phyloP scores from a whole-genome alignment of 2,113 vertebrate genomes.

The Sinocyclocheilus grahami region DNA sequence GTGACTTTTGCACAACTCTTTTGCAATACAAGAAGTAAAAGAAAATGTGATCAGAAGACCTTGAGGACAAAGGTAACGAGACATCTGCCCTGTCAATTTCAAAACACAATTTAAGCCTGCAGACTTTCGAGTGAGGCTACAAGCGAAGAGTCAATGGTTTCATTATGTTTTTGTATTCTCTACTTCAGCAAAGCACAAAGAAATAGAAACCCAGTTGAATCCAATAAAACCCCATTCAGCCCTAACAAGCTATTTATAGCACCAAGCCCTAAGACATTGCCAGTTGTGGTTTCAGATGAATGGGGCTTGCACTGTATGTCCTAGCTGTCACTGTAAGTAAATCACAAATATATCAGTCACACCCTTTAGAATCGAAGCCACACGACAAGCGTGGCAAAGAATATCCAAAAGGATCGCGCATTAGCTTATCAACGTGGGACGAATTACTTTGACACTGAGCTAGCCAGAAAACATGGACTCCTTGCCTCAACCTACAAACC shows the following conservation, averaged over 20 bases:
- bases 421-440: slow-evolving; percentile 37
- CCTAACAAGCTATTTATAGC: slow-evolving; percentile 31
- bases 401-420: slow-evolving; percentile 28
- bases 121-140: slow-evolving; percentile 9
- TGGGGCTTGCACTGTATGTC: slow-evolving; percentile 13
- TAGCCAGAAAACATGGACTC: background rate
- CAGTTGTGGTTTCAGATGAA: slow-evolving; percentile 7
- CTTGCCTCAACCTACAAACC: slow-evolving; percentile 18
- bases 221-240: slow-evolving; percentile 29
- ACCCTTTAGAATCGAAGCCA: slow-evolving; percentile 38
- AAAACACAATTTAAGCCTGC: background rate
- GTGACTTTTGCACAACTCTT: background rate
- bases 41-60: background rate
- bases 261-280: background rate
- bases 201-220: slow-evolving; percentile 31
- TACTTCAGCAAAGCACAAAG: slow-evolving; percentile 25
- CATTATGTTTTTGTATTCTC: slow-evolving; percentile 36
- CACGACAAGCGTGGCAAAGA: slow-evolving; percentile 32
- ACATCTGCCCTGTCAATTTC: background rate
- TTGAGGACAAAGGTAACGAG: background rate
- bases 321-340: slow-evolving; percentile 45
- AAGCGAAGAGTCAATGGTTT: slow-evolving; percentile 20
- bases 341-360: slow-evolving; percentile 44
- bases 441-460: slow-evolving; percentile 41
- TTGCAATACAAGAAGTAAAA: background rate